A percentile compares a stretch with the other conserved stretches of the same genome.
Conservation (phyloP, 2,113 vertebrate genomes). For the Sardina pilchardus region DNA sequence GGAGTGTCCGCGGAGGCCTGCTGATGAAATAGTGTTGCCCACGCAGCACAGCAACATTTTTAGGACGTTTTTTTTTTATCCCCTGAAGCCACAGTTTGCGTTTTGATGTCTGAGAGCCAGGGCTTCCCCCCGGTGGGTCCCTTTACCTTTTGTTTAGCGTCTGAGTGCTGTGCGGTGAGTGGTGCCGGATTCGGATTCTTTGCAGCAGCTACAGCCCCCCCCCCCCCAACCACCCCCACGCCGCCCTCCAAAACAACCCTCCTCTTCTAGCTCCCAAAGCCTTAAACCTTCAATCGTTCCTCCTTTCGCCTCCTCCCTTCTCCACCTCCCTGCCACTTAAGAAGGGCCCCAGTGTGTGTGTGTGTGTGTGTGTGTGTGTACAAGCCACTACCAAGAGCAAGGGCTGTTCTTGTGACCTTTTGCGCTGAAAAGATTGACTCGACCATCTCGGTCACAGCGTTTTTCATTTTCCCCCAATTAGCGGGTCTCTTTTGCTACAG, state of each 20-base stretch:
- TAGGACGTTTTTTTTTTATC: not conserved
- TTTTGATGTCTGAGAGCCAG: not conserved
- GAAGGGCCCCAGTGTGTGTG: not conserved
- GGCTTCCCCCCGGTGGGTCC: not conserved
- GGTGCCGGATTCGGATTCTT: not conserved
- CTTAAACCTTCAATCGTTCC: conserved; percentile 10
- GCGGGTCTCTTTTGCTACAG: conserved; percentile 39
- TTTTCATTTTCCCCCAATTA: conserved; percentile 38
- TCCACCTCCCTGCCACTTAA: not conserved
- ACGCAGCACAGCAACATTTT: not conserved
- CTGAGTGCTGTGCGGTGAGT: not conserved
- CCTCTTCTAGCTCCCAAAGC: not conserved
- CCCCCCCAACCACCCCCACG: too few species aligned
- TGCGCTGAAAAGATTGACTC: conserved; percentile 14
- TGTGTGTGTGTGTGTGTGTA: not conserved
- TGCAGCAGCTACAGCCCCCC: not conserved
- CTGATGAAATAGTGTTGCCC: not conserved
- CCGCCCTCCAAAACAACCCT: not conserved
- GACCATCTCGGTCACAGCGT: conserved; percentile 3
- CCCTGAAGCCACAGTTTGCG: not conserved
- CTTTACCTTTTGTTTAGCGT: not conserved
- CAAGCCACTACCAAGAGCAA: not conserved
- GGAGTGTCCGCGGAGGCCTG: not conserved
- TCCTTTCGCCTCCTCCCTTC: not conserved
- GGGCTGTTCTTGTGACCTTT: conserved; percentile 25